Conservation (phyloP, 1,140 invertebrate species). For the Harpegnathos saltator region DNA sequence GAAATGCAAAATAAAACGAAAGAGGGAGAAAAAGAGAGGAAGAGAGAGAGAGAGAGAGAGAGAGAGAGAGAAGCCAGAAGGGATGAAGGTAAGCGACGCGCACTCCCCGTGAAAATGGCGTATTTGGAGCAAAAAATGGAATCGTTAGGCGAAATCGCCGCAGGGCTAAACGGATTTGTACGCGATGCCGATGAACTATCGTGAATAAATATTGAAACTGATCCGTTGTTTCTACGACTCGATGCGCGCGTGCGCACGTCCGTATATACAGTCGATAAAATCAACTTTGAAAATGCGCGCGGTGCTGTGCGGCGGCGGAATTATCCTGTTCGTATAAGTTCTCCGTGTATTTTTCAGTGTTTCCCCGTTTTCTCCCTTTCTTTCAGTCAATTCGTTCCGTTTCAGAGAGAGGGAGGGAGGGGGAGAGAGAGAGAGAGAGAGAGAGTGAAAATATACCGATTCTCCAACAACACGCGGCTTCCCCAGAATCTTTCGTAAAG, state of each 20-base stretch:
- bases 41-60: not conserved
- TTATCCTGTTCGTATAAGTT: not conserved
- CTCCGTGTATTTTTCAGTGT: not conserved
- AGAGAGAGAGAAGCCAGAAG: not conserved
- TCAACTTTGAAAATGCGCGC: not conserved
- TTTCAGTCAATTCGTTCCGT: not conserved
- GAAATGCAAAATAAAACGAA: slow-evolving; percentile 3
- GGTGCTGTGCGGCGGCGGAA: not conserved
- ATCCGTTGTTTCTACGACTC: not conserved
- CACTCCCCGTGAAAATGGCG: not conserved
- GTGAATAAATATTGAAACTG: slow-evolving; percentile 9
- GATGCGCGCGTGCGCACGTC: not conserved
- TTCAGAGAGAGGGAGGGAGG: too few relatives aligned
- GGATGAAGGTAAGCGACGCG: not conserved
- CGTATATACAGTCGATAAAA: not conserved
- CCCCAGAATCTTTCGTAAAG: not conserved
- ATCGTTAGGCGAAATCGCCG: slow-evolving; percentile 16
- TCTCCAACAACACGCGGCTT: not conserved
- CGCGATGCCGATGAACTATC: slow-evolving; percentile 11
- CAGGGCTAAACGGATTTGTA: slow-evolving; percentile 37
- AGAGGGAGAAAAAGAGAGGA: not conserved
- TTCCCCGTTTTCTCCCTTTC: not conserved
- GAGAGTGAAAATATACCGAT: too few relatives aligned
- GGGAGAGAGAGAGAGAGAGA: too few relatives aligned
- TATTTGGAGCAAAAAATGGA: slow-evolving; percentile 9